These are phyloP conservation scores for Cremastobaeus sp. DNA, from an alignment of 2,888 invertebrate species.

Conservation along the genomic window DNA sequence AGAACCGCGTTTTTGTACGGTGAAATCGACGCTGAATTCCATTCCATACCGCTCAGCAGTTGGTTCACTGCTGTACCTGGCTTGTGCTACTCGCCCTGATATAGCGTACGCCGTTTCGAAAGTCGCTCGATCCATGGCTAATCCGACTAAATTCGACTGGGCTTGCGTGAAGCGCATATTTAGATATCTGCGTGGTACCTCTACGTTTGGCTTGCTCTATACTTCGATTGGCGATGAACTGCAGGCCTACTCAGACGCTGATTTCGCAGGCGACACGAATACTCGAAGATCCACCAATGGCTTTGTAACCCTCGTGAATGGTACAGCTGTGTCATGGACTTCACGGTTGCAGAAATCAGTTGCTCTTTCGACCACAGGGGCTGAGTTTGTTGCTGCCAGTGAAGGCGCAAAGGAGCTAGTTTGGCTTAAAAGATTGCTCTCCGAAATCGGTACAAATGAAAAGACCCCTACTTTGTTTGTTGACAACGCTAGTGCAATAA, in stretches of 20 bases:
- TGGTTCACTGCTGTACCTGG: slow-evolving; percentile 50
- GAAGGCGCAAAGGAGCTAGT: slow-evolving; percentile 49
- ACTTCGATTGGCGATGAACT: slow-evolving; percentile 7
- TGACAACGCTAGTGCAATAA: slow-evolving; percentile 55
- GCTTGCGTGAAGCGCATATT: slow-evolving; percentile 36
- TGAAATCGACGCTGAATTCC: no score
- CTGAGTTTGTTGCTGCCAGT: slow-evolving; percentile 51
- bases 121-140: slow-evolving; percentile 51
- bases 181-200: slow-evolving; percentile 22
- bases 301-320: slow-evolving; percentile 11
- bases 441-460: slow-evolving; percentile 18
- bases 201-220: slow-evolving; percentile 15
- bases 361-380: slow-evolving; percentile 35
- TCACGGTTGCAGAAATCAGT: slow-evolving; percentile 50
- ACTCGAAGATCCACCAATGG: slow-evolving; percentile 33
- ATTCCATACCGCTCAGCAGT: slow-evolving; percentile 48
- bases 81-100: slow-evolving; percentile 60
- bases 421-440: slow-evolving; percentile 42
- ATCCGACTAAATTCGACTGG: slow-evolving; percentile 17
- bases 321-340: slow-evolving; percentile 24
- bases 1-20: no score
- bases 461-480: slow-evolving; percentile 29
- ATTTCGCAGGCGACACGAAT: slow-evolving; percentile 25
- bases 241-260: slow-evolving; percentile 12
- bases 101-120: slow-evolving; percentile 61